Evolutionary conservation across 2,888 invertebrate genomes (phyloP).

Genomic region (Malthinus seriepunctatus): DNA sequence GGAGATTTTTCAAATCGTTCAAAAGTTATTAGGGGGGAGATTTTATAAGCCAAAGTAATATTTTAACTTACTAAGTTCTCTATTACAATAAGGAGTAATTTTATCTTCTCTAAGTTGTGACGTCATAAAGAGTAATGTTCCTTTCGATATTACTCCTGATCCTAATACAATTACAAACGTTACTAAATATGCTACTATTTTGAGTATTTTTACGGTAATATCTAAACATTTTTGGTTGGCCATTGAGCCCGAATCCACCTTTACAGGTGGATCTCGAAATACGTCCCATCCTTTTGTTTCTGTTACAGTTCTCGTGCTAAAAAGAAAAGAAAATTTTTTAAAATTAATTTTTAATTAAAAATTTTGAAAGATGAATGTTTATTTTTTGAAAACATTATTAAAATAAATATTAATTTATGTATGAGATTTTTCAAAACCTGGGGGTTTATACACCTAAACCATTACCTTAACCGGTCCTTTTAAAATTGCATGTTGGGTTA

Average conservation of each 20-base stretch:
- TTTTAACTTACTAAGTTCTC: conserved; percentile 78
- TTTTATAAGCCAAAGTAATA: no score
- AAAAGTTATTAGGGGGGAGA: no score
- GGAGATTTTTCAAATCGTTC: no score
- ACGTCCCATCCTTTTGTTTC: conserved; percentile 97
- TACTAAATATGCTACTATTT: conserved; percentile 81
- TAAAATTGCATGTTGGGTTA: not conserved
- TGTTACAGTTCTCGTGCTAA: conserved; percentile 79
- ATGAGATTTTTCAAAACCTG: not conserved
- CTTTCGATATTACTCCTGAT: conserved; percentile 86
- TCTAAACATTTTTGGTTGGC: conserved; percentile 86
- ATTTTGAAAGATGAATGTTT: not conserved
- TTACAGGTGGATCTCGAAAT: conserved; percentile 88
- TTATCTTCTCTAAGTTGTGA: conserved; percentile 82
- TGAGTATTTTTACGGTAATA: conserved; percentile 80
- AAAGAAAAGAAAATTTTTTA: conserved; percentile 46
- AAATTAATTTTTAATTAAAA: not conserved
- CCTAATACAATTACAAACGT: conserved; percentile 84
- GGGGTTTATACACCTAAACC: not conserved
- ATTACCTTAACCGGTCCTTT: not conserved
- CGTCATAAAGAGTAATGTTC: conserved; percentile 88
- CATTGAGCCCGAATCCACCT: conserved; percentile 86
- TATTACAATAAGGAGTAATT: conserved; percentile 80
- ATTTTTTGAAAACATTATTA: not conserved
- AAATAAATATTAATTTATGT: conserved; percentile 1